Percentiles rank a stretch among this genome's conserved stretches.
phyloP scores from a whole-genome alignment of 2,888 invertebrate species.

The Octonoba sinensis region DNA sequence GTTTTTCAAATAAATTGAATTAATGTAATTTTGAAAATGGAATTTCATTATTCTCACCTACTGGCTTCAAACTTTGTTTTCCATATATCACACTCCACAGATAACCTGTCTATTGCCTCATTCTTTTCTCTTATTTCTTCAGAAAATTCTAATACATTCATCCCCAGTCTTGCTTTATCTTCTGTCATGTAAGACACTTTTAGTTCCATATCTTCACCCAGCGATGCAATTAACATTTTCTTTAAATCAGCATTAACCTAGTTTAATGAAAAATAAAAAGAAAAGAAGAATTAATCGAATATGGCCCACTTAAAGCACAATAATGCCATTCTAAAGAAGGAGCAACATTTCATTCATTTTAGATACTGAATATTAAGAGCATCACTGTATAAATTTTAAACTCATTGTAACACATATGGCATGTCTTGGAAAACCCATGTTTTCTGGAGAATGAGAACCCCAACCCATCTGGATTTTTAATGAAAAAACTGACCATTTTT shows the following conservation, averaged over 20 bases:
- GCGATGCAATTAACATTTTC: conserved; percentile 91
- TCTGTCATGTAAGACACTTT: conserved; percentile 91
- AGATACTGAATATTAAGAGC: too few relatives aligned
- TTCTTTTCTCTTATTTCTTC: conserved; percentile 82
- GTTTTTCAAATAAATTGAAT: too few relatives aligned
- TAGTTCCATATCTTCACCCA: conserved; percentile 92
- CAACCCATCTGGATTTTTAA: too few relatives aligned
- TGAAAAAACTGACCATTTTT: too few relatives aligned
- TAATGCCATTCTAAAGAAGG: too few relatives aligned
- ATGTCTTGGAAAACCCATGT: too few relatives aligned
- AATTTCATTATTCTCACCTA: conserved; percentile 72
- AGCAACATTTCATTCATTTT: too few relatives aligned
- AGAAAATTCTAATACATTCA: conserved; percentile 86
- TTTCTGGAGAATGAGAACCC: too few relatives aligned
- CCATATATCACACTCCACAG: conserved; percentile 96
- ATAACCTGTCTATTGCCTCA: conserved; percentile 92
- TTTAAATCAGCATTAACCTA: conserved; percentile 93
- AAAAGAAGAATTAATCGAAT: not conserved
- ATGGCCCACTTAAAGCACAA: not conserved
- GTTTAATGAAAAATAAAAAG: not conserved
- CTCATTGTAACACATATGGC: too few relatives aligned
- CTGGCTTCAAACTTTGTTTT: conserved; percentile 95
- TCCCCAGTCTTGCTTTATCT: conserved; percentile 89
- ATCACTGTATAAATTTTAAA: too few relatives aligned
- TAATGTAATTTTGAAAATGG: not conserved